These are phyloP conservation scores for Channa striata DNA, from an alignment of 2,797 vertebrate genomes.

Conservation along the genomic window DNA sequence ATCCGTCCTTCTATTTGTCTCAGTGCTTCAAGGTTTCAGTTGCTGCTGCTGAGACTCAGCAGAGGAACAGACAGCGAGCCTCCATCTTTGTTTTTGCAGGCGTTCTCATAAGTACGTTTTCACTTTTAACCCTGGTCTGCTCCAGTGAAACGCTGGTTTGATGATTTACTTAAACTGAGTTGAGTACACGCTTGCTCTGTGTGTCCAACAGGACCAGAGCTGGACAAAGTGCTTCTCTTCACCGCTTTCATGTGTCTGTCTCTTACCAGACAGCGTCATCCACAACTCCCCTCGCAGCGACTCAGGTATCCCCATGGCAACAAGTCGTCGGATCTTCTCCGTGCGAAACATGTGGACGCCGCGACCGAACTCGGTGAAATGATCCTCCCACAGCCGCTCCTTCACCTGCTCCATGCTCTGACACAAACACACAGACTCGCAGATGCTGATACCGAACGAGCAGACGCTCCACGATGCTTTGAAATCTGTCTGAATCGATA, in stretches of 20 bases:
- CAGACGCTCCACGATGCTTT: no score
- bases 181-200: no score
- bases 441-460: neutral
- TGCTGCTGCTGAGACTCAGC: slow-evolving; percentile 12
- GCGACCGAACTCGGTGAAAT: slow-evolving; percentile 92
- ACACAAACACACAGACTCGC: slow-evolving; percentile 40
- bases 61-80: slow-evolving; percentile 26
- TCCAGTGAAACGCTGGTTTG: no score
- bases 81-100: no score
- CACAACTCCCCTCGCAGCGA: slow-evolving; percentile 93
- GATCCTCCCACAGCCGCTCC: slow-evolving; percentile 91
- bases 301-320: slow-evolving; percentile 94
- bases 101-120: no score
- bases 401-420: slow-evolving; percentile 89
- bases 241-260: neutral
- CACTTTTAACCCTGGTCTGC: no score
- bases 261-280: slow-evolving; percentile 92
- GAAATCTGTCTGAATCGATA: no score
- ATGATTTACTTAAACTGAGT: no score
- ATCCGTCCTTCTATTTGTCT: neutral
- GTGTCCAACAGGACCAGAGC: no score
- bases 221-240: neutral
- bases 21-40: fast-evolving
- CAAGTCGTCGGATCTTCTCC: slow-evolving; percentile 91
- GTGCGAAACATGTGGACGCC: slow-evolving; percentile 97